Conservation (phyloP, 2,113 vertebrate species). For the Acrocephalus arundinaceus region DNA sequence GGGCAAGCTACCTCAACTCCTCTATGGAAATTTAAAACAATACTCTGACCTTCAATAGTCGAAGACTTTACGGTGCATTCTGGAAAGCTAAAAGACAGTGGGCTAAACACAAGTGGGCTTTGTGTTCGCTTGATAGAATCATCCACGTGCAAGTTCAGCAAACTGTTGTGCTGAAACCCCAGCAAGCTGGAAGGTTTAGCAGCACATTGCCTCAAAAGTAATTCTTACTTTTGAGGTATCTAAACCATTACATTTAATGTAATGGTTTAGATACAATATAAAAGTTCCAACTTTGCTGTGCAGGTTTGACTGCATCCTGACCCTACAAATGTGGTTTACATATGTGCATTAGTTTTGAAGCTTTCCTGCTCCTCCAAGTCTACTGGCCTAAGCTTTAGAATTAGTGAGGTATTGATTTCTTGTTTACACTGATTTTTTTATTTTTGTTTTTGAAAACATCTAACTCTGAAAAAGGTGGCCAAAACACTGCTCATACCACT, state of each 20-base stretch:
- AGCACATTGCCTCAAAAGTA: background rate
- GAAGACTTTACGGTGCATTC: background rate
- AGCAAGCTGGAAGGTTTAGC: background rate
- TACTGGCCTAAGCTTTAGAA: background rate
- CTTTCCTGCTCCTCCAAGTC: background rate
- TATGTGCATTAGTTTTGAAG: background rate
- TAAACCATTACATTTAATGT: too few relatives aligned
- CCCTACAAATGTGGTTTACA: background rate
- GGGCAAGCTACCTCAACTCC: background rate
- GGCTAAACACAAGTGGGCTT: background rate
- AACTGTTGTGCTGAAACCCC: background rate
- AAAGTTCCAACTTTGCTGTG: background rate
- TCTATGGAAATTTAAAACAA: background rate
- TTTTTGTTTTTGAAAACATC: background rate
- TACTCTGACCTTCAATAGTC: background rate
- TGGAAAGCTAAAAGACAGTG: background rate
- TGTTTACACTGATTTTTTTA: background rate
- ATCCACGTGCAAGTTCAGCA: background rate
- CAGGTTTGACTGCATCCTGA: background rate
- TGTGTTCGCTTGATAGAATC: background rate
- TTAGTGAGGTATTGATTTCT: background rate
- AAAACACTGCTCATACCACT: background rate
- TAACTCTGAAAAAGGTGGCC: background rate
- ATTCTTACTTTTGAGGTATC: background rate
- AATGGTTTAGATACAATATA: background rate